phyloP scores from a whole-genome alignment of 2,888 invertebrate genomes.

The Coecobrya sp. region DNA sequence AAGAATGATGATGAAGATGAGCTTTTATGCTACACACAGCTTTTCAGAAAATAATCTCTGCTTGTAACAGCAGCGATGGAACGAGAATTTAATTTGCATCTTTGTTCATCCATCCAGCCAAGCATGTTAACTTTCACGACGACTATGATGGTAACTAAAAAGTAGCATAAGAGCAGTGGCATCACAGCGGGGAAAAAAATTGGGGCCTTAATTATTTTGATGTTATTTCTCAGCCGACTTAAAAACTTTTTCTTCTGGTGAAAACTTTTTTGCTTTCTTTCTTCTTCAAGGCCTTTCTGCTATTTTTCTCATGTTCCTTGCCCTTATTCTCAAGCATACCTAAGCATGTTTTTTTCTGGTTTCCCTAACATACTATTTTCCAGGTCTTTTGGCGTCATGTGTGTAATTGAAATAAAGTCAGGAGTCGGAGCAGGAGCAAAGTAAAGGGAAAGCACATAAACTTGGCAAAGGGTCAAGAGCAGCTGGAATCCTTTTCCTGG shows the following conservation, averaged over 20 bases:
- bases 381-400: background rate
- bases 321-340: background rate
- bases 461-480: slow-evolving; percentile 80
- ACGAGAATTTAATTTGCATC: slow-evolving; percentile 76
- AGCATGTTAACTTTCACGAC: background rate
- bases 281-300: background rate
- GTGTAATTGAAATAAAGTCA: background rate
- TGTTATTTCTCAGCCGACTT: slow-evolving; percentile 59
- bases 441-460: slow-evolving; percentile 9
- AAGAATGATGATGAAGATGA: background rate
- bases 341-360: background rate
- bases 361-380: background rate
- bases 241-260: background rate
- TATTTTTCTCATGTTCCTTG: background rate
- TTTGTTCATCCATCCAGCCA: slow-evolving; percentile 42
- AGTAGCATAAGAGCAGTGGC: background rate
- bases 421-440: background rate
- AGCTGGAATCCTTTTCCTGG: slow-evolving; percentile 63
- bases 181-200: slow-evolving; percentile 3
- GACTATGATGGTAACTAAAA: background rate
- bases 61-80: slow-evolving; percentile 31
- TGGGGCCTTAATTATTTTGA: slow-evolving; percentile 71
- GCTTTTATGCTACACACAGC: background rate
- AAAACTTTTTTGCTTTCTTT: background rate
- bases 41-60: background rate